Evolutionary conservation across 2,113 vertebrate genomes (phyloP).

Genomic region (Ursus arctos): DNA sequence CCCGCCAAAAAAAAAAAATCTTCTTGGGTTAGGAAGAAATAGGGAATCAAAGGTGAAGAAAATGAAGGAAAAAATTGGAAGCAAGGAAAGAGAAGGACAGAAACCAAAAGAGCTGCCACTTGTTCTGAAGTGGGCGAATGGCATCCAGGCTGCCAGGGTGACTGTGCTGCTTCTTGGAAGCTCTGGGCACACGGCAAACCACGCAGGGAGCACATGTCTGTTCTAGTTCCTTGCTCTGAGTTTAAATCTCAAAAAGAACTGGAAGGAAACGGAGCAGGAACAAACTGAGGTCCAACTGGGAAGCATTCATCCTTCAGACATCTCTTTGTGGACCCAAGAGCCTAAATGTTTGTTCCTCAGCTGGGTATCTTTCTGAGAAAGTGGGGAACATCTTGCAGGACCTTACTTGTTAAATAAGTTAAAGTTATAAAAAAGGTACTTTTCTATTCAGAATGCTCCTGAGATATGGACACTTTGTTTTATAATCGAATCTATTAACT

Average conservation of each 20-base stretch:
- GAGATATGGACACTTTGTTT: neutral
- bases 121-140: neutral
- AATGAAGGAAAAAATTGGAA: neutral
- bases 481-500: neutral
- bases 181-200: neutral
- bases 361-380: neutral
- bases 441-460: neutral
- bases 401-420: neutral
- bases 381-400: neutral
- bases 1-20: neutral
- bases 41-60: conserved; percentile 18
- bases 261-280: conserved; percentile 6
- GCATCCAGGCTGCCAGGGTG: neutral
- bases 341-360: neutral
- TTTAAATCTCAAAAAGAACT: conserved; percentile 34
- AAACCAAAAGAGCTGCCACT: neutral
- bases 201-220: neutral
- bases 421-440: neutral
- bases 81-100: neutral
- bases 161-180: neutral
- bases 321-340: neutral
- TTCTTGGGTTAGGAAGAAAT: conserved; percentile 24
- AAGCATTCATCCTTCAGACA: neutral
- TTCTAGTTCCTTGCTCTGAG: neutral
- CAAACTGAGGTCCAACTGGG: neutral